Base-by-base conservation (phyloP, 1,140 invertebrate genomes). In the Zaprionus camerounensis region DNA sequence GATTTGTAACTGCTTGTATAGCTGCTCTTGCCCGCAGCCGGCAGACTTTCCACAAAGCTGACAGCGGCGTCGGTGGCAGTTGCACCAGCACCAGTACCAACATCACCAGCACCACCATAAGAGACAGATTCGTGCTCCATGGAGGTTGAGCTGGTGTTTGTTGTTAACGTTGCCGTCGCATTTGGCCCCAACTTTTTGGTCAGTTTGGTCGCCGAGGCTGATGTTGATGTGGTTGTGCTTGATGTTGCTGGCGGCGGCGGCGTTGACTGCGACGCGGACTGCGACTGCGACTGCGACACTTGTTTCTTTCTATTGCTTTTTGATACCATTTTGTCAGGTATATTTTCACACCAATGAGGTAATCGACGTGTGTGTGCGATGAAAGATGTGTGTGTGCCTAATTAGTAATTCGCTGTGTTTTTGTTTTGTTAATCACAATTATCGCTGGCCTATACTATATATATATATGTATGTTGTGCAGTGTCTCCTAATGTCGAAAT, bases 221-320 rank as follows among this genome's bases (percentile, higher is more conserved):
- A 70, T 53, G 80, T 62, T 71, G 90, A 77, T 76, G 85, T 82
- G 74, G 91, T 79, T 80, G 86, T 91, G 78, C 78, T 77, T 58
- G 86, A 84, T 75, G 80, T 82, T 38, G 81, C 83, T 75, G 75
- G 82, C 70, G 62, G 65, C 72, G 34, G 34, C 53, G 15, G 11
- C 51, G n/a, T 2, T 57, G 46, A 61, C 62, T 76, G 72, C 67
- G 56, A 49, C 26, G 55, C 5, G 49, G 71, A 36, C 66, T 71
- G 64, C 41, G 41, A 36, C 66, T 71, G 64, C 41, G 41, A 44
- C 41, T 2, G 41, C 58, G 85, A 90, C 85, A 90, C 82, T 85
- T 92, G 82, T 80, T 91, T 91, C 77, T 91, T 92, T 85, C 91
- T 92, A 78, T 80, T 87, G 70, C 76, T 91, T 91, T 91, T 92